A percentile compares a stretch with the other conserved stretches of the same genome.
Conservation (phyloP, 2,797 vertebrate genomes). For the Falco biarmicus region DNA sequence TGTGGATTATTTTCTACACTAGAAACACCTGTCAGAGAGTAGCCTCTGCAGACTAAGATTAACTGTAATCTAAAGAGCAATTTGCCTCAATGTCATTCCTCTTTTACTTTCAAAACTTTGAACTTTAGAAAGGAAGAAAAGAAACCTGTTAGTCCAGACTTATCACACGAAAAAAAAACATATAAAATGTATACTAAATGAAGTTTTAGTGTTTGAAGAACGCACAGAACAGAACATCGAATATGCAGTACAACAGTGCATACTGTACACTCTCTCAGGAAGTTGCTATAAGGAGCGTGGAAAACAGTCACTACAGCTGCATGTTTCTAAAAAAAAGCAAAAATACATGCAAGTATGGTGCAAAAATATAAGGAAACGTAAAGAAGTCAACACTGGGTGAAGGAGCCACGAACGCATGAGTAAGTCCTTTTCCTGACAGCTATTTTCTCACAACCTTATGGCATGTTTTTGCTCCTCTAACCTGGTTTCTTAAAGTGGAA, state of each 20-base stretch:
- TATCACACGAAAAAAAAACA: neutral
- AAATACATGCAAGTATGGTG: neutral
- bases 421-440: neutral
- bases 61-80: neutral
- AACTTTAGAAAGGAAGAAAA: neutral
- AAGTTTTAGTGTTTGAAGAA: neutral
- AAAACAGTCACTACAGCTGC: neutral
- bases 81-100: neutral
- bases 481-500: constrained; percentile 13
- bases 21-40: neutral
- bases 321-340: neutral
- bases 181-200: neutral
- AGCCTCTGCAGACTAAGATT: neutral
- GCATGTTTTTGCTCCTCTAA: neutral
- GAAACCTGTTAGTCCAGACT: neutral
- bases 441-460: neutral
- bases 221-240: neutral
- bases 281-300: neutral
- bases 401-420: neutral
- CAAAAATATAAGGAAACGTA: neutral
- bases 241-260: neutral
- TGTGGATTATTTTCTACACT: neutral
- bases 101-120: neutral
- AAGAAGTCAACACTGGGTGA: neutral
- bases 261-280: neutral